Evolutionary conservation across 2,797 vertebrate genomes (phyloP), one percentile per base, ranked within the genome.

Genomic region (Rhynchotus rufescens): DNA sequence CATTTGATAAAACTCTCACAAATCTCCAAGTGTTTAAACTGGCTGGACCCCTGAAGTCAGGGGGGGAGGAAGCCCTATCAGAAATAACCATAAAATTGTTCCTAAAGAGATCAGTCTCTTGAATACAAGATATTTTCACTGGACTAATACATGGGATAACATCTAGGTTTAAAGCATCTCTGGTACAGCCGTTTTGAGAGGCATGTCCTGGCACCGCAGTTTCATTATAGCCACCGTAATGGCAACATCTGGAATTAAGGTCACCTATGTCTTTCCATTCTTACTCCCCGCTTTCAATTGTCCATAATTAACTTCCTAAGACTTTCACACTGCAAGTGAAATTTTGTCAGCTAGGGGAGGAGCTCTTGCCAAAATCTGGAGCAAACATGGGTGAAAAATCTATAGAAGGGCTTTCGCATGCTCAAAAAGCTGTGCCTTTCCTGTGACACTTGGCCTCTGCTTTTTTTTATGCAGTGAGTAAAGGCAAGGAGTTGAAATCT

Each of bases 261-360:
- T 92, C 93, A 95, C 88, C 60, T 83, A 21, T 81, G 88, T 79
- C 88, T 93, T 81, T 71, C 82, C 86, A 57, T 86, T 90, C 88
- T 82, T 85, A 67, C 88, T 94, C 77, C 84, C 81, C 60, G 73
- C 76, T 93, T 94, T 85, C 93, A 96, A 92, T 92, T 96, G 88
- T 79, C 91, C 49, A 9, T 94, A 95, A 96, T 96, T 92, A 93
- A 21, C 88, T 91, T n/a, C 84, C 79, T 78, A 78, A 92, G 93
- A 95, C 96, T 95, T 96, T 96, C 95, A 95, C 91, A 84, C 62
- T 75, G 80, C 61, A 65, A 60, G 42, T 72, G 78, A 92, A 80
- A 62, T 86, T 89, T 74, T 82, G 45, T 32, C 51, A 3, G 2
- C 49, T 65, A 51, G 25, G 3, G 2, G 28, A 81, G 21, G 9